Evolutionary conservation across 2,797 vertebrate genomes (phyloP), one percentile per base, ranked within the genome.

Genomic region (Mycteria americana): DNA sequence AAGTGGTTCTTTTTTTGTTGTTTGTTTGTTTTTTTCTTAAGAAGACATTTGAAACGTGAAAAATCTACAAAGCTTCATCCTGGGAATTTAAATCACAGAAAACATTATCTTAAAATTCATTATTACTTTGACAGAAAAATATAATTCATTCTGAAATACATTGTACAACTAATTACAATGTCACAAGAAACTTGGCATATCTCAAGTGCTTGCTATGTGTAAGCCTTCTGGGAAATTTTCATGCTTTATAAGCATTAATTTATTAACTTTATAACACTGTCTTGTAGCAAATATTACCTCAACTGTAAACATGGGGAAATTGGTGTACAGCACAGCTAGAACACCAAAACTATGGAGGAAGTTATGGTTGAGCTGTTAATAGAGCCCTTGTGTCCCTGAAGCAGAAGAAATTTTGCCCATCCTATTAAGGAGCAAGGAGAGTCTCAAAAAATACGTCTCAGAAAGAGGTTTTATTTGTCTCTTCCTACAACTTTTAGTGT

Each of bases 21-120:
- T 1, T 70, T 76, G 7, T 0, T n/a, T 50, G 15, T 1, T 0
- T 4, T 2, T 68, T 46, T 85, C 88, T 85, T 17, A 76, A 69
- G 13, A 60, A 3, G 18, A 30, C 3, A 45, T 41, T 41, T 83
- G 18, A 70, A 77, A 53, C 28, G 73, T 69, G 65, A 77, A 69
- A 88, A 81, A 72, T 33, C 39, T 86, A 57, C 10, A 9, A 21
- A 64, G 11, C 73, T 93, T 89, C 50, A 35, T 51, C 31, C 48
- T 76, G 57, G 31, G 24, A 72, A 62, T 75, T 67, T 28, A 65
- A 70, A 83, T 68, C 15, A 64, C 13, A 68, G 41, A 67, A 78
- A 88, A 8, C 6, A 39, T 31, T 15, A 48, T 23, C 17, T 78
- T 88, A 70, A 79, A 88, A 67, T 35, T 54, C 6, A 18, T 18